phyloP scores from a whole-genome alignment of 2,888 invertebrate genomes.

The Eilema depressum region DNA sequence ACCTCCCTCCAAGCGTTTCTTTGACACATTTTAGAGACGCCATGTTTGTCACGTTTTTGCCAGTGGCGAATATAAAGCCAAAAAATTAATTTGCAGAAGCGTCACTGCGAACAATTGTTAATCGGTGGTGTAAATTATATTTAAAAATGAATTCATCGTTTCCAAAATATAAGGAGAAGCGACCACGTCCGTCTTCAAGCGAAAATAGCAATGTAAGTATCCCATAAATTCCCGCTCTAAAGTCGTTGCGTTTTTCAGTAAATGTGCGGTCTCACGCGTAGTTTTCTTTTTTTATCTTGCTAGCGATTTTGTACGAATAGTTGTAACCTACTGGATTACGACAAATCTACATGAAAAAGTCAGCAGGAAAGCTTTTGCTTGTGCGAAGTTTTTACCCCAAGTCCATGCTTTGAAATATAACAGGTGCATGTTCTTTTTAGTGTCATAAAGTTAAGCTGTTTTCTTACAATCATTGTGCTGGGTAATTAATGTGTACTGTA shows the following conservation, averaged over 20 bases:
- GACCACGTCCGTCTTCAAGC: slow-evolving; percentile 60
- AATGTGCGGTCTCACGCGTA: slow-evolving; percentile 69
- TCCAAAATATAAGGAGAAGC: slow-evolving; percentile 69
- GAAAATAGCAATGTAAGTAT: slow-evolving; percentile 74
- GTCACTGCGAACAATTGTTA: slow-evolving; percentile 28
- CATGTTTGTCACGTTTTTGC: slow-evolving; percentile 86
- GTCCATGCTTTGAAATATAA: slow-evolving; percentile 40
- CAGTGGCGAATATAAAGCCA: slow-evolving; percentile 69
- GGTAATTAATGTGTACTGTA: background rate
- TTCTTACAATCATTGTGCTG: background rate
- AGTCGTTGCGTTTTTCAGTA: slow-evolving; percentile 54
- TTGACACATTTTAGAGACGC: slow-evolving; percentile 74
- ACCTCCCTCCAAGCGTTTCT: slow-evolving; percentile 55
- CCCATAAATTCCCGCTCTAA: slow-evolving; percentile 72
- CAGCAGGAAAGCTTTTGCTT: slow-evolving; percentile 22
- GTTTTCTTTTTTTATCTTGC: slow-evolving; percentile 41
- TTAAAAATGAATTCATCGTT: slow-evolving; percentile 70
- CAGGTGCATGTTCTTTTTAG: slow-evolving; percentile 4
- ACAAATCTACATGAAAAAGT: background rate
- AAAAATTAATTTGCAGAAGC: slow-evolving; percentile 54
- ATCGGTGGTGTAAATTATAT: slow-evolving; percentile 43
- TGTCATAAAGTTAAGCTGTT: background rate
- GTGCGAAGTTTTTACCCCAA: slow-evolving; percentile 43
- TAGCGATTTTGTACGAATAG: slow-evolving; percentile 45
- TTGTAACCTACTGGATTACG: background rate